Conservation (phyloP, 2,888 invertebrate species). For the Drosophila emarginata region DNA sequence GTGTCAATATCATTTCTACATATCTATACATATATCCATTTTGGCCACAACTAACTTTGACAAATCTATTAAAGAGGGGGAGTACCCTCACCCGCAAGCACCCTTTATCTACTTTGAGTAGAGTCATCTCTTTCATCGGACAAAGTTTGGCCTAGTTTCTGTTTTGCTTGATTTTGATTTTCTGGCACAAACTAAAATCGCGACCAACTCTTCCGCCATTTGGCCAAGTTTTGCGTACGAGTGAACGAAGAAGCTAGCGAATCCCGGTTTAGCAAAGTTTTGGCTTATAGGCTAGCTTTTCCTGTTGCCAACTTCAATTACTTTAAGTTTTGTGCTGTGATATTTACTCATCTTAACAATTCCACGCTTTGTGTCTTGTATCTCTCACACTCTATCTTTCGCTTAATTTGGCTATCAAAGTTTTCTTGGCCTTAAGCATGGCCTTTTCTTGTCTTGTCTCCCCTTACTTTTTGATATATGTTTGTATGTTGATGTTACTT, state of each 20-base stretch:
- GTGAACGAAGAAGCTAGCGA: constrained; percentile 33
- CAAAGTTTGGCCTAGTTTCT: constrained; percentile 13
- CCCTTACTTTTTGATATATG: constrained; percentile 16
- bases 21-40: background rate
- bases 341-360: constrained; percentile 47
- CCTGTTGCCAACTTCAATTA: constrained; percentile 57
- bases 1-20: background rate
- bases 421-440: constrained; percentile 40
- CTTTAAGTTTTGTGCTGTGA: constrained; percentile 49
- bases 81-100: background rate
- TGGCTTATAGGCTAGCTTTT: constrained; percentile 21
- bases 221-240: background rate
- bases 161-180: constrained; percentile 5
- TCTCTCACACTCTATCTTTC: constrained; percentile 37
- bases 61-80: constrained; percentile 1
- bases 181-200: constrained; percentile 10
- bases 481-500: background rate
- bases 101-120: background rate
- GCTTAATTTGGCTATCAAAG: constrained; percentile 63
- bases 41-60: background rate
- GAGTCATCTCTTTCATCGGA: background rate
- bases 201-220: constrained; percentile 2
- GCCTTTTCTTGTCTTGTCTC: constrained; percentile 18
- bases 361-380: constrained; percentile 1
- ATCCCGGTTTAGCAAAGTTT: constrained; percentile 38